phyloP scores from a whole-genome alignment of 2,888 invertebrate species.

The Ligdia adustata region DNA sequence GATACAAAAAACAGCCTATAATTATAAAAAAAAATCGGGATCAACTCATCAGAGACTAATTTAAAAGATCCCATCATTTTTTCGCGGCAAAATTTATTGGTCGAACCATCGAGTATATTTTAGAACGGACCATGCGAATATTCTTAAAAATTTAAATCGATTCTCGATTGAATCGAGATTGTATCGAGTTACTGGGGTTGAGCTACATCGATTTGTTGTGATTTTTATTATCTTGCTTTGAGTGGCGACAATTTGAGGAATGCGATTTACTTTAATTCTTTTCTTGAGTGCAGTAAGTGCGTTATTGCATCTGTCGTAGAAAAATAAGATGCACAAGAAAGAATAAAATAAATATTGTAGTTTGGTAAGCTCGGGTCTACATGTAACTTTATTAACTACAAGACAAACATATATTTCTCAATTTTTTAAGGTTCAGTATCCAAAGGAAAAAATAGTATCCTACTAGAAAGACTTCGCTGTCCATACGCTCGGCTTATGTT shows the following conservation, averaged over 20 bases:
- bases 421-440: too few relatives aligned
- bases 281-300: too few relatives aligned
- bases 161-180: conserved; percentile 18
- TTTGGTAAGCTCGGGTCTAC: too few relatives aligned
- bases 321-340: too few relatives aligned
- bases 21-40: conserved; percentile 16
- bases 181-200: conserved; percentile 16
- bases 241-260: neutral
- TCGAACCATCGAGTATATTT: conserved; percentile 1
- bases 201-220: neutral
- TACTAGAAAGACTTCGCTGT: too few relatives aligned
- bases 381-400: too few relatives aligned
- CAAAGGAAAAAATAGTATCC: too few relatives aligned
- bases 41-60: conserved; percentile 23
- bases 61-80: conserved; percentile 28
- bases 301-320: too few relatives aligned
- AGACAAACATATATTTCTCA: too few relatives aligned
- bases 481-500: too few relatives aligned
- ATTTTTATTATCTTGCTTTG: conserved; percentile 1
- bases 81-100: conserved; percentile 9
- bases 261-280: neutral
- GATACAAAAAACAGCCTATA: conserved; percentile 5
- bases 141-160: conserved; percentile 4
- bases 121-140: conserved; percentile 13
- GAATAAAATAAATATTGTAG: too few relatives aligned